A percentile compares a stretch with the other conserved stretches of the same genome.
phyloP scores from a whole-genome alignment of 2,113 vertebrate genomes.

The Mus pahari region DNA sequence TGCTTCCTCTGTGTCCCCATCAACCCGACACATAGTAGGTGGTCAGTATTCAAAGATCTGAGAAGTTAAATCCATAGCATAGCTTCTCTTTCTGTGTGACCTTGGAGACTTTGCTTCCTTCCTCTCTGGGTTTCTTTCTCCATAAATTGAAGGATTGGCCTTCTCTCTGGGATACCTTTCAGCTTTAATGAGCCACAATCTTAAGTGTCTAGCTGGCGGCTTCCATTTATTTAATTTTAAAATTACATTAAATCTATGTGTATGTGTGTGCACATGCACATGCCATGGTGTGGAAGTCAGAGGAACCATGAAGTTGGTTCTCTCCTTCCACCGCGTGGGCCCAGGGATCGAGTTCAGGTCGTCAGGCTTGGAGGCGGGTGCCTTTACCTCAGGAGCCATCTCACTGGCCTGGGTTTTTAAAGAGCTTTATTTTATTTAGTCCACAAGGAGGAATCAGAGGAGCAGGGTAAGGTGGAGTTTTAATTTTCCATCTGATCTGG shows the following conservation, averaged over 20 bases:
- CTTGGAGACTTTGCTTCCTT: not conserved
- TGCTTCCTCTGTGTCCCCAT: not conserved
- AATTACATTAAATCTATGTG: not conserved
- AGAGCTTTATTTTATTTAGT: not conserved
- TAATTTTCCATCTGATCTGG: not conserved
- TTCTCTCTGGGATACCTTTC: not conserved
- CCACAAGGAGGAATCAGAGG: slow-evolving; percentile 4
- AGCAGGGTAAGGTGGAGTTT: not conserved
- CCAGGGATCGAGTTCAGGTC: not conserved
- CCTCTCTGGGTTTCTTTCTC: not conserved
- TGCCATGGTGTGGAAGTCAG: not conserved
- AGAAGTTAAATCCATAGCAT: not conserved
- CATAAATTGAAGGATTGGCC: not conserved
- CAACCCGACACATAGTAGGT: not conserved
- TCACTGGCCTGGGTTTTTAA: not conserved
- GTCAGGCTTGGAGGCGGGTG: too few species aligned
- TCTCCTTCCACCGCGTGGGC: not conserved
- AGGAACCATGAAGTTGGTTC: not conserved
- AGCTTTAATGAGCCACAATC: slow-evolving; percentile 15
- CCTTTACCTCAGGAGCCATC: not conserved
- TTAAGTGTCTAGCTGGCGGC: slow-evolving; percentile 31
- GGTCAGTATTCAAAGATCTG: not conserved
- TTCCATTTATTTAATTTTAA: slow-evolving; percentile 48
- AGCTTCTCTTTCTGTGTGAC: not conserved
- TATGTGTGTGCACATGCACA: not conserved